Conservation (phyloP, 2,113 vertebrate species). For the Tympanuchus pallidicinctus region DNA sequence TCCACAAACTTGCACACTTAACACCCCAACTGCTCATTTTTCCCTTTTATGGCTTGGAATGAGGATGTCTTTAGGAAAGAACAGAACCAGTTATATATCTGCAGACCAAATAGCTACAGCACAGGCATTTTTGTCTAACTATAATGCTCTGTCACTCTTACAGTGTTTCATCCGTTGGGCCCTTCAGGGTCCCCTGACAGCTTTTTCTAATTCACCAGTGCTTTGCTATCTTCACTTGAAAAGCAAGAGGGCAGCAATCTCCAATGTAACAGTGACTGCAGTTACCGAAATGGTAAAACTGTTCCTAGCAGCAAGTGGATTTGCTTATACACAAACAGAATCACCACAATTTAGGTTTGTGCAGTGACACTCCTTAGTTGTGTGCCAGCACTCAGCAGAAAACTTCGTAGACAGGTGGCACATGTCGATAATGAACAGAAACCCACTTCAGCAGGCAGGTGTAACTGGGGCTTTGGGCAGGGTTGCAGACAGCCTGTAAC, state of each 20-base stretch:
- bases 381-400: background rate
- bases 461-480: background rate
- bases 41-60: background rate
- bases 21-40: background rate
- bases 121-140: background rate
- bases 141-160: background rate
- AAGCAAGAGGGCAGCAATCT: constrained; percentile 58
- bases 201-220: background rate
- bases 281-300: background rate
- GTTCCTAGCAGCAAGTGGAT: background rate
- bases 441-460: background rate
- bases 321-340: background rate
- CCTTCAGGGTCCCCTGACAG: background rate
- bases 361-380: background rate
- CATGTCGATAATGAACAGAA: background rate
- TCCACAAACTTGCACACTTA: background rate
- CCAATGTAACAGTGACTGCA: background rate
- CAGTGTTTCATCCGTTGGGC: background rate
- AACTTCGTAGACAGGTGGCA: background rate
- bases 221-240: background rate
- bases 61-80: background rate
- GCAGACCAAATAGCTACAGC: background rate
- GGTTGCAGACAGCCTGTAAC: background rate
- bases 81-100: background rate
- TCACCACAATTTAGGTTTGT: background rate